Conservation (phyloP, 2,888 invertebrate genomes). For the Lysandra coridon region DNA sequence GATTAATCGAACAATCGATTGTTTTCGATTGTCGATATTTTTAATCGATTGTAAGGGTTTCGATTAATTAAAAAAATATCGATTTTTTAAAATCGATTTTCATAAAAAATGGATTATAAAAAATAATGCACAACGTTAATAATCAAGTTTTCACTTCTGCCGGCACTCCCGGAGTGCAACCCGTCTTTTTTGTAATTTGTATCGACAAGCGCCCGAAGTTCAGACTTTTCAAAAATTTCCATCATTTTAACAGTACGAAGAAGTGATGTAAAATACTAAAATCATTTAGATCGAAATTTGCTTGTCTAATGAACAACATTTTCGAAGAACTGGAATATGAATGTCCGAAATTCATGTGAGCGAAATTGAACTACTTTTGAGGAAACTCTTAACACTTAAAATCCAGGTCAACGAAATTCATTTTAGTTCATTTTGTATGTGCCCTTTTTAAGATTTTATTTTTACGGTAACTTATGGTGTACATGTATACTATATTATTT, state of each 20-base stretch:
- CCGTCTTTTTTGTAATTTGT: too few relatives aligned
- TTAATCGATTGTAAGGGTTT: too few relatives aligned
- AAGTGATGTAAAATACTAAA: not conserved
- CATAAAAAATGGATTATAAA: too few relatives aligned
- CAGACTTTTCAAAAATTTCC: not conserved
- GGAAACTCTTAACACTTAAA: constrained; percentile 9
- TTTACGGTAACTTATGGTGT: not conserved
- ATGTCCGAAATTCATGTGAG: not conserved
- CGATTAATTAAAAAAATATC: too few relatives aligned
- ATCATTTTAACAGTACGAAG: not conserved
- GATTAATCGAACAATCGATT: too few relatives aligned
- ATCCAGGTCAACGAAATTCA: not conserved
- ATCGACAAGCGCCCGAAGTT: too few relatives aligned
- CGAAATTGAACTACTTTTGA: not conserved
- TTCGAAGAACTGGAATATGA: not conserved
- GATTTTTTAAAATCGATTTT: too few relatives aligned
- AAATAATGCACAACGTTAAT: too few relatives aligned
- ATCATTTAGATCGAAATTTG: not conserved
- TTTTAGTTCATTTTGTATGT: constrained; percentile 6
- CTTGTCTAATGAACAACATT: not conserved
- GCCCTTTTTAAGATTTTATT: not conserved
- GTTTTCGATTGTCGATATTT: too few relatives aligned
- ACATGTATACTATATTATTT: too few relatives aligned
- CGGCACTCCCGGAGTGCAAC: too few relatives aligned
- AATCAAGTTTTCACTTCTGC: too few relatives aligned